phyloP scores from a whole-genome alignment of 2,113 vertebrate species.

The Seriola quinqueradiata region DNA sequence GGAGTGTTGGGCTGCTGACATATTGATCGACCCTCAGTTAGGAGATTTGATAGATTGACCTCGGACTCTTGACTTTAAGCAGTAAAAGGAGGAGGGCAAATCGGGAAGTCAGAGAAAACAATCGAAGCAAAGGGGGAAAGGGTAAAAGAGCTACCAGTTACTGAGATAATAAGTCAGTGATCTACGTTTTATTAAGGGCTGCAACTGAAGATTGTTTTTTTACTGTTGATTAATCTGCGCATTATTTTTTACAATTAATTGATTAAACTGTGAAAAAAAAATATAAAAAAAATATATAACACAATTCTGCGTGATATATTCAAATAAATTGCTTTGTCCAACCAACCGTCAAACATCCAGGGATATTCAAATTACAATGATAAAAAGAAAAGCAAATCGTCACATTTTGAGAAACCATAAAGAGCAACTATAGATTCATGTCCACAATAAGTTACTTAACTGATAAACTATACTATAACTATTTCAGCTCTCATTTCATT shows the following conservation, averaged over 20 bases:
- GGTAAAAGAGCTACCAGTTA: slow-evolving; percentile 9
- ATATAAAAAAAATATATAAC: background rate
- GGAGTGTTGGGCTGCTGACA: slow-evolving; percentile 79
- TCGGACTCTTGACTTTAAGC: slow-evolving; percentile 71
- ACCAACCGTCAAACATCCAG: background rate
- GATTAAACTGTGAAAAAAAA: background rate
- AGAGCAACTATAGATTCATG: background rate
- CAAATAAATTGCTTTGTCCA: background rate
- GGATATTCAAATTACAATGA: background rate
- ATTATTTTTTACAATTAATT: background rate
- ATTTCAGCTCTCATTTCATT: background rate
- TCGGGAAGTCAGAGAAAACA: slow-evolving; percentile 50
- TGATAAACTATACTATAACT: background rate
- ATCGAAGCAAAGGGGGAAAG: background rate
- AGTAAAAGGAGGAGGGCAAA: slow-evolving; percentile 60
- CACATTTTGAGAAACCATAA: background rate
- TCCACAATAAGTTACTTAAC: background rate
- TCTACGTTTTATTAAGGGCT: background rate
- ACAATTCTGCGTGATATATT: background rate
- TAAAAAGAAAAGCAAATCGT: background rate
- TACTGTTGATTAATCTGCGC: background rate
- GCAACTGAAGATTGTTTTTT: background rate
- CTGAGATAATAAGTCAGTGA: background rate
- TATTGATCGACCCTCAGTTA: slow-evolving; percentile 84
- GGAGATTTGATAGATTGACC: slow-evolving; percentile 86